Evolutionary conservation across 2,113 vertebrate species (phyloP).

Genomic region (Rhizomys pruinosus): DNA sequence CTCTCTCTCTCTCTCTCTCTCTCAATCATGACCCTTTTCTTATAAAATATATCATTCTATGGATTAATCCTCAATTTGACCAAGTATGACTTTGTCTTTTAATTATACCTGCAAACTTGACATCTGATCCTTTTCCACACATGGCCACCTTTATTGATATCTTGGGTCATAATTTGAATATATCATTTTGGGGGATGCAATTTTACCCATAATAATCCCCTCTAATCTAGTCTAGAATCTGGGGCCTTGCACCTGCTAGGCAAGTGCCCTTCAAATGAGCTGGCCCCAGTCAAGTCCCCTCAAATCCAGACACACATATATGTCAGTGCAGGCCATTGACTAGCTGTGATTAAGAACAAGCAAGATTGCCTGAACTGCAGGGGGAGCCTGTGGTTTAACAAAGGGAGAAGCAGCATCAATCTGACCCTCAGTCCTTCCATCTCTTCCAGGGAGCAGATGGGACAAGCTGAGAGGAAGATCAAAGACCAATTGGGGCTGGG

Average conservation of each 20-base stretch:
- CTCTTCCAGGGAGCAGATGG: constrained; percentile 62
- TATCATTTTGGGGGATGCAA: background rate
- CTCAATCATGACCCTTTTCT: too few relatives aligned
- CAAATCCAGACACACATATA: background rate
- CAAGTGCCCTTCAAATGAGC: background rate
- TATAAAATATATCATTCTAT: background rate
- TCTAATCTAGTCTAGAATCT: background rate
- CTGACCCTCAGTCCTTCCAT: constrained; percentile 42
- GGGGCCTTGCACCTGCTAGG: background rate
- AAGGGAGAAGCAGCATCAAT: background rate
- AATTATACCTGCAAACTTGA: background rate
- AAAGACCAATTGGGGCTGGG: constrained; percentile 40
- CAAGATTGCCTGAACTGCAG: background rate
- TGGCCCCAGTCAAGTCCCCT: background rate
- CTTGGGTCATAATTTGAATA: background rate
- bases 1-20: too few relatives aligned
- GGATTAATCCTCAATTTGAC: background rate
- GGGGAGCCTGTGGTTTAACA: background rate
- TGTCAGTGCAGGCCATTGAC: background rate
- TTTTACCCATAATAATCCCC: background rate
- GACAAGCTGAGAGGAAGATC: constrained; percentile 58
- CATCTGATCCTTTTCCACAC: background rate
- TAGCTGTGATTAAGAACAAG: background rate
- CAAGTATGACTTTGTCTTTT: background rate
- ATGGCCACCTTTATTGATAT: background rate